Evolutionary conservation across 2,113 vertebrate genomes (phyloP).

Genomic region (Emydocephalus ijimae): DNA sequence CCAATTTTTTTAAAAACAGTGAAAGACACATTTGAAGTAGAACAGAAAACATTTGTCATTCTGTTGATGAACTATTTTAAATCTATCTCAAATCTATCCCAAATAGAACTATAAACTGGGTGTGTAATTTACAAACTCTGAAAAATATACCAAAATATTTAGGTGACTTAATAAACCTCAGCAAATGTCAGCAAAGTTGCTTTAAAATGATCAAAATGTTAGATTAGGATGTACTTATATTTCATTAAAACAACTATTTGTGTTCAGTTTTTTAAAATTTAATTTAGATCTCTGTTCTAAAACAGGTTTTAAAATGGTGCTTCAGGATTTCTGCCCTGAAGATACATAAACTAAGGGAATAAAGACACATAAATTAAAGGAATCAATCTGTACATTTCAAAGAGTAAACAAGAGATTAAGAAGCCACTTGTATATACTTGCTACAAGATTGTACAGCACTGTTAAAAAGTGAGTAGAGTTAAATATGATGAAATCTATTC

Average conservation of each 20-base stretch:
- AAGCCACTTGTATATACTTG: neutral
- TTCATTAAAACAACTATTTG: neutral
- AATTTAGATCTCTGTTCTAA: neutral
- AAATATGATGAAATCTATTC: neutral
- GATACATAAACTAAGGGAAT: constrained; percentile 19
- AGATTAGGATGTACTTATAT: neutral
- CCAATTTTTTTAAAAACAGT: neutral
- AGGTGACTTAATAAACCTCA: neutral
- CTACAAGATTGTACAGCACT: neutral
- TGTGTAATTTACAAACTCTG: neutral
- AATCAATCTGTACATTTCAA: neutral
- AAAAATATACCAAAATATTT: neutral
- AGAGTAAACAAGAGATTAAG: neutral
- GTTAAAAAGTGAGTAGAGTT: neutral
- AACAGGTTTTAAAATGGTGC: neutral
- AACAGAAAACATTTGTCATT: constrained; percentile 12
- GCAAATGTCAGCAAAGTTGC: neutral
- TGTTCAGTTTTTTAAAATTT: neutral
- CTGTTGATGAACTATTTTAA: neutral
- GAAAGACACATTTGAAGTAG: neutral
- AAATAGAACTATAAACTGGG: neutral
- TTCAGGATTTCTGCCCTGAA: constrained; percentile 13
- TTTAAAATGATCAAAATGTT: neutral
- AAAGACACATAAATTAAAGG: constrained; percentile 23
- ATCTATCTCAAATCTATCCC: neutral